A percentile compares a stretch with the other conserved stretches of the same genome.
phyloP scores from a whole-genome alignment of 2,888 invertebrate genomes.

The Drosophila mimica region DNA sequence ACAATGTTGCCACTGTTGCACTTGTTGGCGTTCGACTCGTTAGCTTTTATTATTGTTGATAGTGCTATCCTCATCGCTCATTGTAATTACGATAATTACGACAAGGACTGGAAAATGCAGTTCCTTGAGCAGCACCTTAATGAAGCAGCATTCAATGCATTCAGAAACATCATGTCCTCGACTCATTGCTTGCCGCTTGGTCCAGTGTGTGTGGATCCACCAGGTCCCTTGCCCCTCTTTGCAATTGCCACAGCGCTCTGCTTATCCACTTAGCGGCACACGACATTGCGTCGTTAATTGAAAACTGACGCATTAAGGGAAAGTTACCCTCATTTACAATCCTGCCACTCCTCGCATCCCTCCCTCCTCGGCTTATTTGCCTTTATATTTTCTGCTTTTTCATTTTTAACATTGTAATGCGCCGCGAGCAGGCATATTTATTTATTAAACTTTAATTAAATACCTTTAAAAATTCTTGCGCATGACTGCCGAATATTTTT shows the following conservation, averaged over 20 bases:
- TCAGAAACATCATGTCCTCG: conserved; percentile 15
- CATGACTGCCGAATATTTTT: conserved; percentile 74
- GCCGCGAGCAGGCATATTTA: conserved; percentile 44
- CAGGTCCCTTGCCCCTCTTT: background rate
- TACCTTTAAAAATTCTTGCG: conserved; percentile 73
- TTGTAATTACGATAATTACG: conserved; percentile 79
- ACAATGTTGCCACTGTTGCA: conserved; percentile 47
- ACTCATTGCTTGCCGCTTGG: conserved; percentile 2
- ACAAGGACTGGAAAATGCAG: conserved; percentile 54
- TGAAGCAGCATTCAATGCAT: conserved; percentile 72
- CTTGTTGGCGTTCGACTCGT: conserved; percentile 58
- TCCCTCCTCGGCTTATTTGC: conserved; percentile 15
- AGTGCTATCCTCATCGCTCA: conserved; percentile 62
- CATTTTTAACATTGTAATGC: conserved; percentile 57
- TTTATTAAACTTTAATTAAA: conserved; percentile 78
- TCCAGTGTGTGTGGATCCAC: conserved; percentile 23
- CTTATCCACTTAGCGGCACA: conserved; percentile 72
- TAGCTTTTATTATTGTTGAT: conserved; percentile 68
- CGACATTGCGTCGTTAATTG: conserved; percentile 69
- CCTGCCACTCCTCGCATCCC: background rate
- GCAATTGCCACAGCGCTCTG: conserved; percentile 20
- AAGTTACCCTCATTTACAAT: conserved; percentile 27
- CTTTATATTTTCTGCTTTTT: conserved; percentile 52
- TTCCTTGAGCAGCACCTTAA: conserved; percentile 64
- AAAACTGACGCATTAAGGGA: conserved; percentile 74